Percentiles rank a stretch among this genome's conserved stretches.
Conservation (phyloP, 2,113 vertebrate genomes). For the Ornithorhynchus anatinus region DNA sequence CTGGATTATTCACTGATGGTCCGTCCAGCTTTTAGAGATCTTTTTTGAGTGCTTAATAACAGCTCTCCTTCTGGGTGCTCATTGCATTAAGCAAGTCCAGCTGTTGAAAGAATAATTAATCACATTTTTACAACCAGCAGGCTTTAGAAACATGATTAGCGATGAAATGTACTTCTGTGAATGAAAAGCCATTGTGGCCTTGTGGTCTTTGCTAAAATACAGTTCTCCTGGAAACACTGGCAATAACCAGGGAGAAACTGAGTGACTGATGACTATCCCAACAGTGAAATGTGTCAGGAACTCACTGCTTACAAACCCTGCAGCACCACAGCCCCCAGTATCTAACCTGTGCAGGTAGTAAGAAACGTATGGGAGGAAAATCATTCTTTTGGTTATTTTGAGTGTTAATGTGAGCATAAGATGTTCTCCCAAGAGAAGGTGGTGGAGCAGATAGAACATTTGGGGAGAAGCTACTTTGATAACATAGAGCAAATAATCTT, state of each 20-base stretch:
- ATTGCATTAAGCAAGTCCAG: slow-evolving; percentile 52
- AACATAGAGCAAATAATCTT: too few species aligned
- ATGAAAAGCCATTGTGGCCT: slow-evolving; percentile 31
- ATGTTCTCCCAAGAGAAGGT: too few species aligned
- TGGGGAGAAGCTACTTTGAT: too few species aligned
- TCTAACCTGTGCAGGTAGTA: not conserved
- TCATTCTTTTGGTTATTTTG: too few species aligned
- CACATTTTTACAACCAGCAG: slow-evolving; percentile 29
- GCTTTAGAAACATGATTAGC: slow-evolving; percentile 62
- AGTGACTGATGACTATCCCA: not conserved
- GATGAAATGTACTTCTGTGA: slow-evolving; percentile 56
- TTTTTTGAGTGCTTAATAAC: slow-evolving; percentile 52
- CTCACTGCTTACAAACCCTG: not conserved
- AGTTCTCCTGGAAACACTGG: slow-evolving; percentile 12
- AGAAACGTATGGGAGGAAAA: too few species aligned
- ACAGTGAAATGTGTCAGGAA: not conserved
- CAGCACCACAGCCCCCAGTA: not conserved
- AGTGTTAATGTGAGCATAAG: too few species aligned
- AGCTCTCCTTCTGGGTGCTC: slow-evolving; percentile 44
- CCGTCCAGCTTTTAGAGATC: slow-evolving; percentile 47
- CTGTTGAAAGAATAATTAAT: slow-evolving; percentile 44
- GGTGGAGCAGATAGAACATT: too few species aligned
- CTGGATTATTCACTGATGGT: slow-evolving; percentile 68
- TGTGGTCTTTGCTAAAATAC: slow-evolving; percentile 10
- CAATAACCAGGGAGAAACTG: not conserved